phyloP scores from a whole-genome alignment of 2,797 vertebrate genomes.

The Hydrocynus forskahlii region DNA sequence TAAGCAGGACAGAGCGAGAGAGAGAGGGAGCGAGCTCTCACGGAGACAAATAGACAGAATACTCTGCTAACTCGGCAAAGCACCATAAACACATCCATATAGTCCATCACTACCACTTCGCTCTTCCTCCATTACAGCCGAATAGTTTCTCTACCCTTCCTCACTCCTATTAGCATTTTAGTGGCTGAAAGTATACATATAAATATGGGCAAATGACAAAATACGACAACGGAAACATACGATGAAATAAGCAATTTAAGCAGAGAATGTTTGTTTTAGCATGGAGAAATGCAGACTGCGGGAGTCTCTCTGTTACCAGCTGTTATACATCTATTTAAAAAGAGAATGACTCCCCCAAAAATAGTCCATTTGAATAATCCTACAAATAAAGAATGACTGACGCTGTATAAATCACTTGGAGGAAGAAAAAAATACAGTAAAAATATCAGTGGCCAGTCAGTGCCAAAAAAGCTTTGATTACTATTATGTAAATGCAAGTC shows the following conservation, averaged over 20 bases:
- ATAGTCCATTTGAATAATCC: no score
- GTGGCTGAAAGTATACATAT: slow-evolving; percentile 3
- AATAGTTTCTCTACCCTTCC: slow-evolving; percentile 18
- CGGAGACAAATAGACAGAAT: slow-evolving; percentile 45
- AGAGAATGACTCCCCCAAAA: neutral
- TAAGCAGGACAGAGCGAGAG: slow-evolving; percentile 56
- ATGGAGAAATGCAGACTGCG: neutral
- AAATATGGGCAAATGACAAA: slow-evolving; percentile 39
- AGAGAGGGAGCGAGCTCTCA: slow-evolving; percentile 35
- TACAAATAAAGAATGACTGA: no score
- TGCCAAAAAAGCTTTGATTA: neutral
- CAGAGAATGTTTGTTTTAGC: neutral
- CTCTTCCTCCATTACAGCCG: slow-evolving; percentile 29
- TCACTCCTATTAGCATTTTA: slow-evolving; percentile 29
- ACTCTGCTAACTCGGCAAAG: slow-evolving; percentile 47
- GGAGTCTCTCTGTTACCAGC: neutral
- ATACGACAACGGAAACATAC: slow-evolving; percentile 34
- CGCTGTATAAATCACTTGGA: no score
- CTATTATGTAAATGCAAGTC: neutral
- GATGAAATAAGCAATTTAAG: neutral
- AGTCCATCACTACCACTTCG: slow-evolving; percentile 31
- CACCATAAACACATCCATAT: slow-evolving; percentile 45
- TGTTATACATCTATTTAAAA: neutral
- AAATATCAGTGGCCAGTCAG: no score
- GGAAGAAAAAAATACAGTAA: no score